Conservation (phyloP, 1,140 invertebrate species). For the Zelostemma sp. region DNA sequence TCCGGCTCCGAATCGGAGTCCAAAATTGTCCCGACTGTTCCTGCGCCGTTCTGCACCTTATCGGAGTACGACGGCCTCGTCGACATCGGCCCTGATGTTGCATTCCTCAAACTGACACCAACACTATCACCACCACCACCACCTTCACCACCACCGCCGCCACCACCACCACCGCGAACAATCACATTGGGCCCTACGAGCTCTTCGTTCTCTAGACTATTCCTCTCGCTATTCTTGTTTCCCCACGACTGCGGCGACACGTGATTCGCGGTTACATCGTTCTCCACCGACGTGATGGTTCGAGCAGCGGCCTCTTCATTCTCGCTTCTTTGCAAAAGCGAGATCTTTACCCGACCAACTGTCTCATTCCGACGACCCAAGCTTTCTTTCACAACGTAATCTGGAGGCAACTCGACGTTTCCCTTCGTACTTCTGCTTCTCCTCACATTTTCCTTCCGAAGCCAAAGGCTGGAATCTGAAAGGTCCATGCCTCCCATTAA, state of each 20-base stretch:
- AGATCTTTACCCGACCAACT: not conserved
- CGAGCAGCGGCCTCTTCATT: slow-evolving; percentile 5
- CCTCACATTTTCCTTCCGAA: too few species aligned
- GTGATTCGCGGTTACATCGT: slow-evolving; percentile 32
- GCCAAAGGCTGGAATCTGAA: too few species aligned
- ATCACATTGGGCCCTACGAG: slow-evolving; percentile 42
- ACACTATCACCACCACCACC: slow-evolving; percentile 33
- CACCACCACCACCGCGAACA: slow-evolving; percentile 28
- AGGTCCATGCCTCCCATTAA: too few species aligned
- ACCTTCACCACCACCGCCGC: slow-evolving; percentile 5
- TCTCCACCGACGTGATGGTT: slow-evolving; percentile 16
- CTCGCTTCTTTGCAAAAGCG: slow-evolving; percentile 14
- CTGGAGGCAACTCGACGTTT: slow-evolving; percentile 19
- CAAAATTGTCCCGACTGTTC: slow-evolving; percentile 36
- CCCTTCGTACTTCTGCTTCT: slow-evolving; percentile 22
- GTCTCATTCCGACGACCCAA: not conserved
- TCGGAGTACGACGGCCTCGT: slow-evolving; percentile 56
- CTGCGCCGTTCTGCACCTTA: slow-evolving; percentile 59
- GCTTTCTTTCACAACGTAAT: slow-evolving; percentile 25
- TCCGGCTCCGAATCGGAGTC: slow-evolving; percentile 47
- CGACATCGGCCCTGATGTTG: slow-evolving; percentile 65
- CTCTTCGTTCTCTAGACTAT: slow-evolving; percentile 22
- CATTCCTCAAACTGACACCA: slow-evolving; percentile 55
- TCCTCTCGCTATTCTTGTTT: slow-evolving; percentile 28
- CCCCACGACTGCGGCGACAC: slow-evolving; percentile 30